These are phyloP conservation scores for Lasioglossum morio DNA, from an alignment of 2,888 invertebrate species.

Conservation along the genomic window DNA sequence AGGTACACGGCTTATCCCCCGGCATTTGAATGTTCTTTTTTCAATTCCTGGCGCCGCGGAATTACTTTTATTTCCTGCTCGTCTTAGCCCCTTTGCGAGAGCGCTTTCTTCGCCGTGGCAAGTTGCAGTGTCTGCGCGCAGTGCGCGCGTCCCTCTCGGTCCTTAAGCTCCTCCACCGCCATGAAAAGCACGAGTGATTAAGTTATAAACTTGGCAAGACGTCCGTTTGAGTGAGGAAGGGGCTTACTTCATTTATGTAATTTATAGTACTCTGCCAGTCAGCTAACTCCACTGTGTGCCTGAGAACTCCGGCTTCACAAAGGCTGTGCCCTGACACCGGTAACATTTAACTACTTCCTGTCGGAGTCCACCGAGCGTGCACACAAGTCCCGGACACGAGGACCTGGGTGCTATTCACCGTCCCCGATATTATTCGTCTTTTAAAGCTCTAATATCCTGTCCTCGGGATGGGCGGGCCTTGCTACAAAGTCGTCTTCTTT, in stretches of 20 bases:
- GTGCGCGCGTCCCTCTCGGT: constrained; percentile 6
- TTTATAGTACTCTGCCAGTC: constrained; percentile 78
- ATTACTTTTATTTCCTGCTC: background rate
- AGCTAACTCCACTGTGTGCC: constrained; percentile 68
- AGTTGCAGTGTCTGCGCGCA: constrained; percentile 34
- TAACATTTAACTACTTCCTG: constrained; percentile 79
- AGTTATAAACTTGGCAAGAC: constrained; percentile 81
- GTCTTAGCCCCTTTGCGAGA: constrained; percentile 16
- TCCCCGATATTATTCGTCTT: constrained; percentile 61
- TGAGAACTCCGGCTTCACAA: constrained; percentile 66
- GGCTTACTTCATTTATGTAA: constrained; percentile 81
- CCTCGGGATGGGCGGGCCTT: background rate
- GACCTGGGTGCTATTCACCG: constrained; percentile 39
- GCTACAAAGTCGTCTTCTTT: constrained; percentile 55
- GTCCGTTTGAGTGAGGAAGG: constrained; percentile 74
- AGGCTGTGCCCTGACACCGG: constrained; percentile 73
- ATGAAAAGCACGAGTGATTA: constrained; percentile 76
- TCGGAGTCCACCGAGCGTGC: constrained; percentile 69
- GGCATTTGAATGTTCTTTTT: background rate
- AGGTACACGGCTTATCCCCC: background rate
- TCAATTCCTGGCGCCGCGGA: constrained; percentile 17
- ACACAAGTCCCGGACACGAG: constrained; percentile 38
- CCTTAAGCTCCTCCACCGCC: constrained; percentile 57
- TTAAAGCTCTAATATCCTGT: constrained; percentile 56
- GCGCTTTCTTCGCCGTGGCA: constrained; percentile 29